Evolutionary conservation across 2,888 invertebrate genomes (phyloP).

Genomic region (Dryobota labecula): DNA sequence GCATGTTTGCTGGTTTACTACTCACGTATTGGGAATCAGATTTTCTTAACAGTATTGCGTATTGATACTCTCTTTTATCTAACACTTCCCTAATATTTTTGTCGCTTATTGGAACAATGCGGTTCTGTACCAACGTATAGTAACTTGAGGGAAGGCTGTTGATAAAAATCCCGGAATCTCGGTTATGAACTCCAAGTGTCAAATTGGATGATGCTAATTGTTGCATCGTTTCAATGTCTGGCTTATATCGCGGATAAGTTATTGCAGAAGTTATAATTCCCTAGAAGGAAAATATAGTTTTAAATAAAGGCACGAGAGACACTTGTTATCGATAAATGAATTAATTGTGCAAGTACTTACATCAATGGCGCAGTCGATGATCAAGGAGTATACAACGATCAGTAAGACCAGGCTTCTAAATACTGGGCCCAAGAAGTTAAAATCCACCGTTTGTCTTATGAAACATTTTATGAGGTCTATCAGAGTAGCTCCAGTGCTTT

Average conservation of each 20-base stretch:
- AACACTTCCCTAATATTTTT: constrained; percentile 79
- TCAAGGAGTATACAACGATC: constrained; percentile 82
- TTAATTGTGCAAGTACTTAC: constrained; percentile 77
- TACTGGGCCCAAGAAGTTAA: constrained; percentile 80
- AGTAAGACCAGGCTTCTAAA: constrained; percentile 79
- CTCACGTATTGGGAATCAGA: constrained; percentile 81
- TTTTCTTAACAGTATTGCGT: constrained; percentile 87
- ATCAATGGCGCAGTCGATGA: constrained; percentile 85
- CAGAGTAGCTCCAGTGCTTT: constrained; percentile 72
- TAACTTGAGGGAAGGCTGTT: constrained; percentile 74
- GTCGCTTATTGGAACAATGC: constrained; percentile 82
- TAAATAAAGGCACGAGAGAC: neutral
- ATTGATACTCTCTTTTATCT: constrained; percentile 81
- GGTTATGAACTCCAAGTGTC: constrained; percentile 81
- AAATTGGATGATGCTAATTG: constrained; percentile 77
- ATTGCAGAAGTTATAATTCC: constrained; percentile 85
- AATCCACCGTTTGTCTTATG: constrained; percentile 83
- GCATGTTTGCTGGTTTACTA: constrained; percentile 76
- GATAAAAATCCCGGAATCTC: constrained; percentile 78
- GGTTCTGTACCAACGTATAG: constrained; percentile 73
- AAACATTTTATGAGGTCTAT: constrained; percentile 84
- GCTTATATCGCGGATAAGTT: constrained; percentile 81
- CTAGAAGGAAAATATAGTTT: constrained; percentile 73
- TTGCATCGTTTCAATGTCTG: constrained; percentile 76
- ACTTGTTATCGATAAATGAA: neutral